Percentiles rank a stretch among this genome's conserved stretches.
phyloP scores from a whole-genome alignment of 2,888 invertebrate species.

The Schizaphis graminum region DNA sequence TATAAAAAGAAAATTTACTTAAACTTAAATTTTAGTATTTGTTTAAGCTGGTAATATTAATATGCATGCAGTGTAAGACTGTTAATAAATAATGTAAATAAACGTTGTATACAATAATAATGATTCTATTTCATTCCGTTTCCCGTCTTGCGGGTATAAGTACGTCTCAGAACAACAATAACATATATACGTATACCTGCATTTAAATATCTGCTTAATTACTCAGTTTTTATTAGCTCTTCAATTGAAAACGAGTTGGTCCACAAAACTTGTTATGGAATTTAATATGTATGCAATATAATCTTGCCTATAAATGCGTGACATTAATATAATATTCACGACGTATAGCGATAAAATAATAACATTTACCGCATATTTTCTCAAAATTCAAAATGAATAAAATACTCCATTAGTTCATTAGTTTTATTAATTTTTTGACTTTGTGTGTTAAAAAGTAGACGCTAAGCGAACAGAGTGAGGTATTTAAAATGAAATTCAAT shows the following conservation, averaged over 20 bases:
- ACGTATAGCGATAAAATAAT: not conserved
- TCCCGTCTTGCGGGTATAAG: not conserved
- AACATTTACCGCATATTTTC: not conserved
- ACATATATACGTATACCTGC: not conserved
- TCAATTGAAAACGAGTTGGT: not conserved
- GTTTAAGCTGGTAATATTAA: not conserved
- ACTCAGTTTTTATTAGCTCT: not conserved
- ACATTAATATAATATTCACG: not conserved
- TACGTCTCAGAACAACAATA: not conserved
- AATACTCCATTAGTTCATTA: not conserved
- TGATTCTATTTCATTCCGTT: not conserved
- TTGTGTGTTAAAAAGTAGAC: not conserved
- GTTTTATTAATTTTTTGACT: not conserved
- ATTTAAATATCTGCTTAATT: not conserved
- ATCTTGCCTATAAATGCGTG: not conserved
- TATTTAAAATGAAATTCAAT: not conserved
- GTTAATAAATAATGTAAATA: not conserved
- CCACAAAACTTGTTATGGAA: not conserved
- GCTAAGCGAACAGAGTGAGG: not conserved
- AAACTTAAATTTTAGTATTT: not conserved
- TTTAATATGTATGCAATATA: not conserved
- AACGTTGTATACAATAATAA: not conserved
- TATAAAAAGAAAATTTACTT: not conserved
- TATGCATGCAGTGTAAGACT: not conserved
- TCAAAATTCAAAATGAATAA: not conserved